Percentiles rank a stretch among this genome's conserved stretches.
phyloP scores from a whole-genome alignment of 2,888 invertebrate species.

The Drosophila cognata region DNA sequence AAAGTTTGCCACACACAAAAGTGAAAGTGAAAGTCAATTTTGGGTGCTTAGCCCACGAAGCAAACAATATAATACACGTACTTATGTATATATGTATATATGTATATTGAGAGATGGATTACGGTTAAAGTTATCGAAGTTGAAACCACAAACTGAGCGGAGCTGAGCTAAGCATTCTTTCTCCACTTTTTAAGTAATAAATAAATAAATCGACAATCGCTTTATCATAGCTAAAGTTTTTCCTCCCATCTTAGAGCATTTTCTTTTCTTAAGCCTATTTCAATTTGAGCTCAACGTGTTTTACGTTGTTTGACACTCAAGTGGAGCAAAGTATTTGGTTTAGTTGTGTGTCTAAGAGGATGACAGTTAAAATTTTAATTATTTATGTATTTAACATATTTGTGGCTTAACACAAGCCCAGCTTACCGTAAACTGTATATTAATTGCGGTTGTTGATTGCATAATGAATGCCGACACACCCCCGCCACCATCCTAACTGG shows the following conservation, averaged over 20 bases:
- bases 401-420: not conserved
- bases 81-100: constrained; percentile 4
- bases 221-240: not conserved
- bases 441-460: constrained; percentile 12
- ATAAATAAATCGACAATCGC: not conserved
- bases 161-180: not conserved
- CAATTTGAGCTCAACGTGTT: not conserved
- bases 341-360: not conserved
- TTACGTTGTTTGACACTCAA: not conserved
- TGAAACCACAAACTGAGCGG: constrained; percentile 3
- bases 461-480: constrained; percentile 22
- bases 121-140: constrained; percentile 22
- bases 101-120: constrained; percentile 38
- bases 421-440: constrained; percentile 11
- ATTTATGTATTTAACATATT: constrained; percentile 2
- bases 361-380: constrained; percentile 3
- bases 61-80: constrained; percentile 30
- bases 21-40: constrained; percentile 66
- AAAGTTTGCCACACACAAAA: constrained; percentile 61
- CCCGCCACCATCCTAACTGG: not conserved
- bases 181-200: constrained; percentile 2
- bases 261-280: not conserved
- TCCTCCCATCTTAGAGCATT: not conserved
- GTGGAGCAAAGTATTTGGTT: not conserved
- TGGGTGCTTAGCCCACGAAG: constrained; percentile 31